Conservation (phyloP, 1,140 invertebrate species). For the Galendromus occidentalis region DNA sequence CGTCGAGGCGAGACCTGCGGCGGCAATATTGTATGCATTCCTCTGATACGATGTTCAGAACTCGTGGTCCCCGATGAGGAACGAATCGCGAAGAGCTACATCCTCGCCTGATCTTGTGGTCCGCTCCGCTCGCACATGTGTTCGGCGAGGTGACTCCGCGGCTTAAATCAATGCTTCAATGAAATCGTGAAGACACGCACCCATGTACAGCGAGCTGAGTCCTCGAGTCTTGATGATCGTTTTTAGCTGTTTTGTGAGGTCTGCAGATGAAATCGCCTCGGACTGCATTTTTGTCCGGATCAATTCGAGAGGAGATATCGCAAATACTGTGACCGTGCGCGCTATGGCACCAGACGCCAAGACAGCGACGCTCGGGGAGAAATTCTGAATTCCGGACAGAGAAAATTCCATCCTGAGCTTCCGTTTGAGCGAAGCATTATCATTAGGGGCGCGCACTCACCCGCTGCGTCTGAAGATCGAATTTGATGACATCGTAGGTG, state of each 20-base stretch:
- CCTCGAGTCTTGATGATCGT: slow-evolving; percentile 25
- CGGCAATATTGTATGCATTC: no score
- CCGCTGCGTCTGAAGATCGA: slow-evolving; percentile 17
- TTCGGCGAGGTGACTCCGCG: no score
- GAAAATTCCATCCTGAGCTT: not conserved
- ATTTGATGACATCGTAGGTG: slow-evolving; percentile 30
- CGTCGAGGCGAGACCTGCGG: slow-evolving; percentile 65
- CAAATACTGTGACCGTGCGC: slow-evolving; percentile 23
- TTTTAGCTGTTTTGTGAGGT: slow-evolving; percentile 20
- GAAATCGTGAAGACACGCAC: no score
- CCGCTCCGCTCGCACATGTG: no score
- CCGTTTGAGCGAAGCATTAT: no score
- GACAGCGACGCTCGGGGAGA: not conserved
- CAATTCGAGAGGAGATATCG: slow-evolving; percentile 34
- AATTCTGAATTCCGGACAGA: no score
- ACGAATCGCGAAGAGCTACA: no score
- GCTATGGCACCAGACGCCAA: not conserved
- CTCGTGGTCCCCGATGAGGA: no score
- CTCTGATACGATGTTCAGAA: no score
- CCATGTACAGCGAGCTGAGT: slow-evolving; percentile 25
- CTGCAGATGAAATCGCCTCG: slow-evolving; percentile 27
- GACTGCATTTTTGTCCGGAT: slow-evolving; percentile 36
- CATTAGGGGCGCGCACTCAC: not conserved
- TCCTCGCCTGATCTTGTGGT: no score
- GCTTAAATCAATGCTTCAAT: no score